These are phyloP conservation scores for Austrolebias charrua DNA, from an alignment of 2,797 vertebrate genomes.

Conservation along the genomic window DNA sequence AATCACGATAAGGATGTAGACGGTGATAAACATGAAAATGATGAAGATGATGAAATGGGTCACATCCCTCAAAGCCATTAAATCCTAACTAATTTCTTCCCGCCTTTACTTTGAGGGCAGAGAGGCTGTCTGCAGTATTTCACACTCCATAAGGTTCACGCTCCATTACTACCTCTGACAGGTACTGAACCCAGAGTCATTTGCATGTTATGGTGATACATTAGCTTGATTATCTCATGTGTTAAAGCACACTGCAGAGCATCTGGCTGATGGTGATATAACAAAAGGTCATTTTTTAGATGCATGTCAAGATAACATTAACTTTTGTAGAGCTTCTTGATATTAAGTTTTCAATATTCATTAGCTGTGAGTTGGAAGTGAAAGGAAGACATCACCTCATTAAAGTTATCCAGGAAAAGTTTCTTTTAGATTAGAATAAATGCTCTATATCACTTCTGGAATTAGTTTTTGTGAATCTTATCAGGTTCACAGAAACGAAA, in stretches of 20 bases:
- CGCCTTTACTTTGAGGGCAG: conserved; percentile 18
- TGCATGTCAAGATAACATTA: conserved; percentile 16
- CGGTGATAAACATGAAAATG: conserved; percentile 12
- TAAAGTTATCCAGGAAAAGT: conserved; percentile 6
- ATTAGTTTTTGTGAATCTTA: conserved; percentile 3
- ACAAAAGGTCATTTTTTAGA: conserved; percentile 42
- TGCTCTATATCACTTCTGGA: background rate
- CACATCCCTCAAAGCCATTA: conserved; percentile 34
- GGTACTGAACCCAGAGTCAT: conserved; percentile 34
- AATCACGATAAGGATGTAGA: conserved; percentile 9
- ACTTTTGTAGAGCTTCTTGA: conserved; percentile 1
- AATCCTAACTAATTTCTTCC: conserved; percentile 32
- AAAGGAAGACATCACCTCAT: conserved; percentile 7
- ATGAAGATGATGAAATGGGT: conserved; percentile 43
- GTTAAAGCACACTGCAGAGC: conserved; percentile 18
- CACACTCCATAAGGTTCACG: conserved; percentile 46
- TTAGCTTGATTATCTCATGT: conserved; percentile 31
- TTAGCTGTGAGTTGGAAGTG: conserved; percentile 9
- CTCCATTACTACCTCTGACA: conserved; percentile 32
- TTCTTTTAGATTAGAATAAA: background rate
- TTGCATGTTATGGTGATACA: conserved; percentile 54
- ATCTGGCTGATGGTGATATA: conserved; percentile 30
- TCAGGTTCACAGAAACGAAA: background rate
- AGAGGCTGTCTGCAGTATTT: conserved; percentile 21
- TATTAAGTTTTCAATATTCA: background rate